These are phyloP conservation scores for Elysia crispata DNA, from an alignment of 2,888 invertebrate genomes.

Conservation along the genomic window DNA sequence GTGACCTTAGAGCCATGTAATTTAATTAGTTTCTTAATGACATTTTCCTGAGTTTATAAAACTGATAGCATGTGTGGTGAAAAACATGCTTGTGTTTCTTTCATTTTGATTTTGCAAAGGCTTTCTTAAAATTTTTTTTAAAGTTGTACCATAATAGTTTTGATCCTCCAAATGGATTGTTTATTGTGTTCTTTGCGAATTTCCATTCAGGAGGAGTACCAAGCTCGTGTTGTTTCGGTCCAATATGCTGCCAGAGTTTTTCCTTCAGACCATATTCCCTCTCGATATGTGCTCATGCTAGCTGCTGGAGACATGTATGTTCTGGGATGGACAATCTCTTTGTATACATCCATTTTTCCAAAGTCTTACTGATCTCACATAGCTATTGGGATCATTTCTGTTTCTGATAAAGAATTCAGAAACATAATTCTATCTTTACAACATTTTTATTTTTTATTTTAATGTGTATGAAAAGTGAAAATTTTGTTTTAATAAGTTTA, in stretches of 20 bases:
- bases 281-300: conserved; percentile 88
- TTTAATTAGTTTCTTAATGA: no score
- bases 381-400: background rate
- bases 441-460: no score
- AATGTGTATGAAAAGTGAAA: no score
- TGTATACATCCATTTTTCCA: background rate
- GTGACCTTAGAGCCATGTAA: no score
- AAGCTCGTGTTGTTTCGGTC: conserved; percentile 89
- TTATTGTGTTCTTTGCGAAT: background rate
- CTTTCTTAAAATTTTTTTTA: background rate
- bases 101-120: background rate
- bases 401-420: no score
- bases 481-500: no score
- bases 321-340: no score
- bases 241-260: conserved; percentile 90
- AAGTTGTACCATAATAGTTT: background rate
- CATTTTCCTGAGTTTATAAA: no score
- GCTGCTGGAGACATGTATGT: conserved; percentile 90
- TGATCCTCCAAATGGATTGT: background rate
- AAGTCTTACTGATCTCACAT: background rate
- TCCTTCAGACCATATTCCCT: conserved; percentile 88
- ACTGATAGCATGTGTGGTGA: no score
- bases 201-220: conserved; percentile 80
- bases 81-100: background rate
- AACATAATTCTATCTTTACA: no score